Percentiles rank a stretch among this genome's conserved stretches.
These are phyloP conservation scores for Epiblema foenella DNA, from an alignment of 2,888 invertebrate genomes.

Conservation along the genomic window DNA sequence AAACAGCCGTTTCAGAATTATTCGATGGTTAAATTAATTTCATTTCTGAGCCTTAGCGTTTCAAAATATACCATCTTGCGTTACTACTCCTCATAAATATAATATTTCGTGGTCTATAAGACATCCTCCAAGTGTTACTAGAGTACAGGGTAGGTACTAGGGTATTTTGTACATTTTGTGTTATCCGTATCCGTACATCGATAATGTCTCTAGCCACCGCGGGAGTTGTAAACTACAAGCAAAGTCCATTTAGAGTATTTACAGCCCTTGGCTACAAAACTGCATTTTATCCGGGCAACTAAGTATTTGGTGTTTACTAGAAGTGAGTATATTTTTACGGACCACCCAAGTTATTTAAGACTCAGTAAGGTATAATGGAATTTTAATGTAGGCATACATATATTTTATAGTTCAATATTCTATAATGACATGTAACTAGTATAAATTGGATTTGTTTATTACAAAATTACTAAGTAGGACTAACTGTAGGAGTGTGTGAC, in stretches of 20 bases:
- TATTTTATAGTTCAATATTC: background rate
- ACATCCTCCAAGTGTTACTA: too few species aligned
- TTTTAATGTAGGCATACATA: background rate
- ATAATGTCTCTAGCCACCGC: constrained; percentile 43
- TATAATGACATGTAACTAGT: too few species aligned
- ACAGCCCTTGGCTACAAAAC: constrained; percentile 49
- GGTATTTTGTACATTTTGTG: constrained; percentile 16
- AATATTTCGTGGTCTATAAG: background rate
- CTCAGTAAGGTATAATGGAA: background rate
- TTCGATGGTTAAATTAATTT: too few species aligned
- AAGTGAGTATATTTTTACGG: constrained; percentile 37
- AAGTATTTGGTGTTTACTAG: constrained; percentile 41
- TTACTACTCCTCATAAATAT: background rate
- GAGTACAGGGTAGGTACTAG: too few species aligned
- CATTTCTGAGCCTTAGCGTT: too few species aligned
- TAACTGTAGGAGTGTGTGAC: too few species aligned
- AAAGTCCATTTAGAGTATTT: constrained; percentile 55
- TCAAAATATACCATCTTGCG: too few species aligned
- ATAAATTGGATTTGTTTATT: background rate
- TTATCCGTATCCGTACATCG: constrained; percentile 20
- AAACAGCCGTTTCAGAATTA: too few species aligned
- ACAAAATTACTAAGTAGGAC: too few species aligned
- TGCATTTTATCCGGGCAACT: constrained; percentile 49
- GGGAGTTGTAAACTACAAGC: constrained; percentile 50
- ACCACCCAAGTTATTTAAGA: constrained; percentile 46